These are phyloP conservation scores for Enhydra lutris DNA, from an alignment of 2,113 vertebrate species.

Conservation along the genomic window DNA sequence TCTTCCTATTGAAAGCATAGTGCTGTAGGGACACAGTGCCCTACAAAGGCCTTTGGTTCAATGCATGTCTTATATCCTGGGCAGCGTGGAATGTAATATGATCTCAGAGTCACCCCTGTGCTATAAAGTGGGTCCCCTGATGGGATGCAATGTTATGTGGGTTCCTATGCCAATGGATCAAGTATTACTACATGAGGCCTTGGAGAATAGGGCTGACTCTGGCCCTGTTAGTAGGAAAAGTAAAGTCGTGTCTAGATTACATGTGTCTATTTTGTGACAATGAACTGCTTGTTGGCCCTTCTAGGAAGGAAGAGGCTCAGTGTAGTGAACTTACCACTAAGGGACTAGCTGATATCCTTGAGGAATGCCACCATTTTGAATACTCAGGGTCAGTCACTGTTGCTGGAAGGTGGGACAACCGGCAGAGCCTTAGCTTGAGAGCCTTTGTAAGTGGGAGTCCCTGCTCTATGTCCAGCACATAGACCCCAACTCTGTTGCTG, in stretches of 20 bases:
- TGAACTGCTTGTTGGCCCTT: background rate
- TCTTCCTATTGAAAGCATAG: background rate
- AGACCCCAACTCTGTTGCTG: too few relatives aligned
- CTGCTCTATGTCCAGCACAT: background rate
- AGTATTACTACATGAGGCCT: background rate
- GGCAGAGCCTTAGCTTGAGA: background rate
- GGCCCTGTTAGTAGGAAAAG: too few relatives aligned
- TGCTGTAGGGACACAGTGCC: background rate
- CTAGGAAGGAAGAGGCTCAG: background rate
- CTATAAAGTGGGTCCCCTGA: background rate
- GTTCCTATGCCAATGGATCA: background rate
- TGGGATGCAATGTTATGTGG: background rate
- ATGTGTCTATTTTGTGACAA: background rate
- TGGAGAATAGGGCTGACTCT: background rate
- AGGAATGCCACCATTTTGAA: background rate
- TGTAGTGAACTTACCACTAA: background rate
- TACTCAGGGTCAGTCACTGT: too few relatives aligned
- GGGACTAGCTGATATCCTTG: too few relatives aligned
- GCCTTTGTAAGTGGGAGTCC: too few relatives aligned
- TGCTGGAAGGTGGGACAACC: background rate
- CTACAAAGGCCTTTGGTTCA: background rate
- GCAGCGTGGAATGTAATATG: background rate
- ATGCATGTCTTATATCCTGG: background rate
- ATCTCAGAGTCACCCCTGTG: background rate
- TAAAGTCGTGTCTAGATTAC: background rate